Base-by-base conservation (phyloP, 2,888 invertebrate species). In the Epistrophe eligans region DNA sequence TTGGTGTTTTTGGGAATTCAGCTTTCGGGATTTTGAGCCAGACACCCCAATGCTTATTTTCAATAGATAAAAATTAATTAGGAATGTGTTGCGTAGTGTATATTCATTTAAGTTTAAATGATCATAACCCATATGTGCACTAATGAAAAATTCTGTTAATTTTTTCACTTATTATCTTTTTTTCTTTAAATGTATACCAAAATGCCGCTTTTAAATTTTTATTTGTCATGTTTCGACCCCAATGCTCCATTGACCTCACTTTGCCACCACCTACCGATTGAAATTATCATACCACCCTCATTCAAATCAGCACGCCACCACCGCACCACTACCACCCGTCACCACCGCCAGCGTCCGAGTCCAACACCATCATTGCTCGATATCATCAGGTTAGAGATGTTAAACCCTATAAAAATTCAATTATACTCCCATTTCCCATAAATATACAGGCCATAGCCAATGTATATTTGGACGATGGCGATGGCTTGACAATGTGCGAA, bases 171-270 rank as follows among this genome's bases (percentile, higher is more conserved):
- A 35, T 15, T 1, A 0, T 13, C 4, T 13, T 6, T 13, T 35
- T 57, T 58, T 38, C 17, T 17, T 0, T 19, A n/a, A n/a, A n/a
- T 38, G 32, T 4, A 10, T 40, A 24, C 15, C 19, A 40, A n/a
- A n/a, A 40, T 24, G 38, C 40, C 40, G 60, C 24, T 40, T 60
- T 60, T 40, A 35, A 35, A 17, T 24, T 60, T 60, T 7, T 64
- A 43, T 67, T 67, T 55, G 40, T 55, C 52, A 28, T 24, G 40
- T n/a, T 40, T 77, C 84, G 81, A 70, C 58, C 52, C 50, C 77
- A 77, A 50, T 81, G 85, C 77, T 85, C 81, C 85, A 85, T 74
- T 85, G 81, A 85, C 73, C 85, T 77, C 60, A 79, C 73, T 62
- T 10, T 32, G 15, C 71, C 58, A 73, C 24, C 24, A 24, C 24